Evolutionary conservation across 2,113 vertebrate species (phyloP).

Genomic region (Puffinus mauretanicus): DNA sequence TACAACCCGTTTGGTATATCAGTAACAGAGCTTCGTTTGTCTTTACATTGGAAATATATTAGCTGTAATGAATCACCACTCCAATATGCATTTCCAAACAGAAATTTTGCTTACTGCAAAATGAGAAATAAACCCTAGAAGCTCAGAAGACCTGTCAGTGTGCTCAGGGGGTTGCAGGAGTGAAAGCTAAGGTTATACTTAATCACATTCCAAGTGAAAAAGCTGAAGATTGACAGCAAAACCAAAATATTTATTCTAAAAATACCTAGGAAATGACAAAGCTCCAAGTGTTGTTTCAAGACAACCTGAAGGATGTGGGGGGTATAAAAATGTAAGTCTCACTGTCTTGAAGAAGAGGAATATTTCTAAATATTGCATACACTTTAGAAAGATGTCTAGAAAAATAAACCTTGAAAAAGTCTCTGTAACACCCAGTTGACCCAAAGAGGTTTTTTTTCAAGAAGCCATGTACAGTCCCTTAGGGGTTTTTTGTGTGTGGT

Average conservation of each 20-base stretch:
- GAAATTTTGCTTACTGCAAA: constrained; percentile 25
- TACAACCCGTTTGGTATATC: background rate
- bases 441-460: background rate
- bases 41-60: constrained; percentile 1
- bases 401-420: constrained; percentile 39
- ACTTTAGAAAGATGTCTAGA: background rate
- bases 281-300: constrained; percentile 55
- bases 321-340: background rate
- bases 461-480: background rate
- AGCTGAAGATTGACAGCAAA: constrained; percentile 55
- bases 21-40: background rate
- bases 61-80: background rate
- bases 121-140: constrained; percentile 37
- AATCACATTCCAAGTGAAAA: constrained; percentile 54
- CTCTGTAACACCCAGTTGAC: background rate
- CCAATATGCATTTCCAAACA: background rate
- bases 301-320: constrained; percentile 57
- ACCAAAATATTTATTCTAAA: constrained; percentile 48
- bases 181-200: constrained; percentile 49
- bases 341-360: background rate
- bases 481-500: background rate
- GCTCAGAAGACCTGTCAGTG: constrained; percentile 35
- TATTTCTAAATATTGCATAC: background rate
- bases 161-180: constrained; percentile 9
- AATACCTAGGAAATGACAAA: constrained; percentile 58